phyloP scores from a whole-genome alignment of 2,113 vertebrate genomes.

The Platysteira castanea region DNA sequence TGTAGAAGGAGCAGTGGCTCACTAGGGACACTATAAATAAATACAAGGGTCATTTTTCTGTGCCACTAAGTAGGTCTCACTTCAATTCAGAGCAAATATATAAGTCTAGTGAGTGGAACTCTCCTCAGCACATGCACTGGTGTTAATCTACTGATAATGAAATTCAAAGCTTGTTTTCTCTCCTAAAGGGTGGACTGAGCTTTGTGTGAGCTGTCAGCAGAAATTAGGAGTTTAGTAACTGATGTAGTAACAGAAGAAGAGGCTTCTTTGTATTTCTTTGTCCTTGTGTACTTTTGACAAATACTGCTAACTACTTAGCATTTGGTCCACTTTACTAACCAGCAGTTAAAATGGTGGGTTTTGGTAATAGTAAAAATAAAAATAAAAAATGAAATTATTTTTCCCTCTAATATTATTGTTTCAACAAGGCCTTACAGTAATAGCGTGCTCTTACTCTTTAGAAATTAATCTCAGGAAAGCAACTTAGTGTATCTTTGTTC shows the following conservation, averaged over 20 bases:
- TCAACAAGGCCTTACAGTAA: accelerated
- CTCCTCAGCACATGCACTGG: neutral
- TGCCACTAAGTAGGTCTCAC: slow-evolving; percentile 1
- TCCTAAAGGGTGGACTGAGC: neutral
- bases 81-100: slow-evolving; percentile 10
- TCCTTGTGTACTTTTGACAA: neutral
- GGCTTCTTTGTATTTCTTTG: slow-evolving; percentile 6
- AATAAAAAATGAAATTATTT: neutral
- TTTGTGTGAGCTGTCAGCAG: slow-evolving; percentile 3
- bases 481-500: neutral
- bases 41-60: neutral
- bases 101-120: neutral
- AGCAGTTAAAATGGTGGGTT: neutral
- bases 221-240: slow-evolving; percentile 20
- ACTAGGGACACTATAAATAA: slow-evolving; percentile 31
- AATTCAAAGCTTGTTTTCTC: neutral
- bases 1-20: neutral
- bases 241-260: neutral
- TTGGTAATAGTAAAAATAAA: neutral
- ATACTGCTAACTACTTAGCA: neutral
- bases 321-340: neutral
- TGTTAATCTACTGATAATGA: neutral
- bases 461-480: neutral
- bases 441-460: neutral
- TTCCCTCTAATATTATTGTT: neutral